A percentile compares a stretch with the other conserved stretches of the same genome.
Evolutionary conservation across 2,888 invertebrate species (phyloP).

Genomic region (Cyclophora punctaria): DNA sequence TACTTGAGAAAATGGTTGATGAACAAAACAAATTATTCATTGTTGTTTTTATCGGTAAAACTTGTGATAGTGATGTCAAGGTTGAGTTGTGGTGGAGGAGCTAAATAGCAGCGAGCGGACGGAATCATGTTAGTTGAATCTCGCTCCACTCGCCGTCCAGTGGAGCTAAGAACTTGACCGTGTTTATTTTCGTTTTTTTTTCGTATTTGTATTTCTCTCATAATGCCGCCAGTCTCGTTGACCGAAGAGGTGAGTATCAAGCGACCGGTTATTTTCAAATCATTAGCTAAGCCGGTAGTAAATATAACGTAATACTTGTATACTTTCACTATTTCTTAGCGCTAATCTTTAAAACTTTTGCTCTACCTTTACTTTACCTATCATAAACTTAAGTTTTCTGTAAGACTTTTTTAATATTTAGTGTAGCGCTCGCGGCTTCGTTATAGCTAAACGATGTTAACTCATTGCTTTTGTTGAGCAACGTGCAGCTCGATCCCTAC

Average conservation of each 20-base stretch:
- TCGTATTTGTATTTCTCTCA: slow-evolving; percentile 19
- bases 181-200: slow-evolving; percentile 9
- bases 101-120: slow-evolving; percentile 45
- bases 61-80: slow-evolving; percentile 49
- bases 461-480: too few species aligned
- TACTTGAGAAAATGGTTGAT: not conserved
- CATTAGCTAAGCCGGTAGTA: too few species aligned
- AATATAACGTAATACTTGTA: too few species aligned
- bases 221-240: slow-evolving; percentile 66
- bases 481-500: too few species aligned
- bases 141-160: slow-evolving; percentile 33
- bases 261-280: too few species aligned
- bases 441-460: too few species aligned
- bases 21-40: slow-evolving; percentile 2
- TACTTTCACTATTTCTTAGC: too few species aligned
- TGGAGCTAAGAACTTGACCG: slow-evolving; percentile 17
- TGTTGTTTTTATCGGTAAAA: slow-evolving; percentile 15
- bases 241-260: slow-evolving; percentile 51
- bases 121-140: slow-evolving; percentile 50
- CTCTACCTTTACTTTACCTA: too few species aligned
- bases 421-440: too few species aligned
- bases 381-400: too few species aligned
- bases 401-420: too few species aligned
- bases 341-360: too few species aligned
- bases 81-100: slow-evolving; percentile 31